A percentile compares a stretch with the other conserved stretches of the same genome.
These are phyloP conservation scores for Drosophila bifasciata DNA, from an alignment of 1,140 invertebrate genomes.

Conservation along the genomic window DNA sequence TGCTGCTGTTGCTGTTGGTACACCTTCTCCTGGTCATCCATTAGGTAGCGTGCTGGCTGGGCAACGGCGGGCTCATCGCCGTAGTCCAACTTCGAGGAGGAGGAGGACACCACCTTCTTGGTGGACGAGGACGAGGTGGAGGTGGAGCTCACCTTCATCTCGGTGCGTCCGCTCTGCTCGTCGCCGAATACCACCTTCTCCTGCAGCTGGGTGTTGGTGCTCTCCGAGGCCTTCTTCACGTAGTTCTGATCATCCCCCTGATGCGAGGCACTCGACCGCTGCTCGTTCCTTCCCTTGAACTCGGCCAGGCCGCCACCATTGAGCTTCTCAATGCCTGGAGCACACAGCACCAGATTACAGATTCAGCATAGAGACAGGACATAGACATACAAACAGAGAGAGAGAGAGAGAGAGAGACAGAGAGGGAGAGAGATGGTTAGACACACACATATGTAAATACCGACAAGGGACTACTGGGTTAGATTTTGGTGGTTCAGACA, in stretches of 20 bases:
- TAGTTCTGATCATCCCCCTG: constrained; percentile 88
- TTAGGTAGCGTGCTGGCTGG: constrained; percentile 49
- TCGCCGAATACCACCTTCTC: constrained; percentile 86
- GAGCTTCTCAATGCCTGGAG: constrained; percentile 85
- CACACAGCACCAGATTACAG: background rate
- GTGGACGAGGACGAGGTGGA: constrained; percentile 68
- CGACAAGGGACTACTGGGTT: constrained; percentile 37
- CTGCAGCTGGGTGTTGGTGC: constrained; percentile 86
- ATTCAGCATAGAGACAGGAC: background rate
- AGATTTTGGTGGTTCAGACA: constrained; percentile 13
- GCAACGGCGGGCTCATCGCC: constrained; percentile 52
- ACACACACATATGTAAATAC: constrained; percentile 36
- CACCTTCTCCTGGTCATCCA: constrained; percentile 40
- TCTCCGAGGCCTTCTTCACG: constrained; percentile 85
- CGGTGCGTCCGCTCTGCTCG: constrained; percentile 84
- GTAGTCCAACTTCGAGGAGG: constrained; percentile 62
- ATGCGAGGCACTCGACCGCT: constrained; percentile 85
- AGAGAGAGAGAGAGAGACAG: constrained; percentile 41
- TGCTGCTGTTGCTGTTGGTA: constrained; percentile 47
- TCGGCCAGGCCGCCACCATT: constrained; percentile 87
- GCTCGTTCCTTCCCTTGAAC: constrained; percentile 86
- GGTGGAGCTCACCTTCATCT: constrained; percentile 78
- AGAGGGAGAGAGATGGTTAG: constrained; percentile 43
- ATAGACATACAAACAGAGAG: constrained; percentile 63
- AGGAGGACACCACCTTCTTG: constrained; percentile 72